Evolutionary conservation across 2,113 vertebrate species (phyloP).

Genomic region (Phaethon lepturus): DNA sequence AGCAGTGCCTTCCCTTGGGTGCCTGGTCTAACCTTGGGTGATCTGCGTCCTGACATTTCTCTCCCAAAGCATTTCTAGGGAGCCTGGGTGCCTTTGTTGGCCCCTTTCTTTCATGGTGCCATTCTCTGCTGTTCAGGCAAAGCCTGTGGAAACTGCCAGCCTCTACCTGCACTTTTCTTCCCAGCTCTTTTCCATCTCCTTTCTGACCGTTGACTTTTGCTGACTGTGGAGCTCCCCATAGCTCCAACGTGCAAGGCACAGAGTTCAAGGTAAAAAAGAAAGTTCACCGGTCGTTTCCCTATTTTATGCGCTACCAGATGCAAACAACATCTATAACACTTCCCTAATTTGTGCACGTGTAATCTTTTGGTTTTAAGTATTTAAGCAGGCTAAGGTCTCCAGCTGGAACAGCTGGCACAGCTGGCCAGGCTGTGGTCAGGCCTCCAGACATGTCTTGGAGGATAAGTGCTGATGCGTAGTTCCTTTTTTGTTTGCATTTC

Average conservation of each 20-base stretch:
- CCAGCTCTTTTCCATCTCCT: background rate
- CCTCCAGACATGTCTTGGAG: accelerated
- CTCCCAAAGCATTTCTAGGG: background rate
- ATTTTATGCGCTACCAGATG: background rate
- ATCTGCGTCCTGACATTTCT: background rate
- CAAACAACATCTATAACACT: background rate
- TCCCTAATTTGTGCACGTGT: background rate
- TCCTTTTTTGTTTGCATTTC: background rate
- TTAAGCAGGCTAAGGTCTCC: background rate
- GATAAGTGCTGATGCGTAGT: background rate
- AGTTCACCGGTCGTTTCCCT: background rate
- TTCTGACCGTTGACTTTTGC: background rate
- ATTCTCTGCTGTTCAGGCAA: background rate
- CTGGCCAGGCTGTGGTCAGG: accelerated
- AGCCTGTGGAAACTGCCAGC: background rate
- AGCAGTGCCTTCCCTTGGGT: background rate
- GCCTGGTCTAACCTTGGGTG: background rate
- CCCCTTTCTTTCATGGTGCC: background rate
- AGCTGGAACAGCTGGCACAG: background rate
- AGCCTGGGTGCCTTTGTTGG: background rate
- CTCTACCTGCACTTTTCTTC: background rate
- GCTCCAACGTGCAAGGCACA: background rate
- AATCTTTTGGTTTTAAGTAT: background rate
- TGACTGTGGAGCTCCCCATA: background rate
- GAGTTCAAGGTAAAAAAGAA: background rate